Base-by-base conservation (phyloP, 2,888 invertebrate genomes). In the Tholera decimalis region DNA sequence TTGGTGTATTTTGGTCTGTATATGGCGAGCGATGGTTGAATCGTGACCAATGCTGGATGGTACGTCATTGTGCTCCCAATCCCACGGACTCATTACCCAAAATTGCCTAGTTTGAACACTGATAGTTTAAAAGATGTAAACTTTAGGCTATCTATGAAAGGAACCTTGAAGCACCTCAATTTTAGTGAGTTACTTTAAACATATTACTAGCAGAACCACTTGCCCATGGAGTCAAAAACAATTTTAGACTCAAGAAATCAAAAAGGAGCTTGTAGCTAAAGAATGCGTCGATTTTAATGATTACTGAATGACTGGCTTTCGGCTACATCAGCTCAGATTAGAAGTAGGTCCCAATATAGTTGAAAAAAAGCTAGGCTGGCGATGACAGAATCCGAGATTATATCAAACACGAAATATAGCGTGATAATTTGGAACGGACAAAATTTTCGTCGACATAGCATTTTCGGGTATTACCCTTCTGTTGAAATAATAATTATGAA, bases 21-120 rank as follows among this genome's bases (percentile, higher is more conserved):
- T 20, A 65, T n/a, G 65, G 59, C 46, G 26, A 59, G 44, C 3
- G 72, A 54, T 62, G 62, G 62, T 24, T 35, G 37, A 24, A 6
- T 71, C 79, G 75, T 77, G 75, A 78, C 66, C 28, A 24, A 24
- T 33, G 28, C 15, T 46, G 22, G 24, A 44, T 50, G 66, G 50
- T 59, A 51, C 51, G 33, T 64, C 56, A 54, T 46, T 35, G 51
- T 63, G 65, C 35, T 44, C 76, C 22, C 28, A 65, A 69, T 65
- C 79, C 37, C 79, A 79, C 73, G 65, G 33, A 54, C 37, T 46
- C 33, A n/a, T 43, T 65, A 46, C 15, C 22, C 22, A 18, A 44
- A 61, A 41, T 47, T 44, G 20, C 15, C 18, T 28, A 35, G 39
- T n/a, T 47, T 26, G 22, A n/a, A 18, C 7, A n/a, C 15, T 26